Base-by-base conservation (phyloP, 1,140 invertebrate species). In the Holcopasites calliopsidis region DNA sequence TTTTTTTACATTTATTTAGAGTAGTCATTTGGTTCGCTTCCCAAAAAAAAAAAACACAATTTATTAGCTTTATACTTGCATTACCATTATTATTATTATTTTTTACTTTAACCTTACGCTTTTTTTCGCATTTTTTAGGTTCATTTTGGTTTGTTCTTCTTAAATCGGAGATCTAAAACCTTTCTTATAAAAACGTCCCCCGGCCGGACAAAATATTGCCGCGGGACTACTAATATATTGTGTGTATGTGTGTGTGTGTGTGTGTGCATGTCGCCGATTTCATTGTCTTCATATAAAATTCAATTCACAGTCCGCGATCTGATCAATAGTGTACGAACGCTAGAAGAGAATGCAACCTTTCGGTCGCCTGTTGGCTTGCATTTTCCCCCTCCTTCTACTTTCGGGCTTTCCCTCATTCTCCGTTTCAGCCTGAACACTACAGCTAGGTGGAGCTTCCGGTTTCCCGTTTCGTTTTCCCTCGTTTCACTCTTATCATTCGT, bases 191-290 rank as follows among this genome's bases (percentile, higher is more conserved):
- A 91, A 91, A 91, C 84, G 86, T 86, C 82, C 88, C 88, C 84
- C 86, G 87, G 85, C 86, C 82, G 83, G 88, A 88, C 87, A 91
- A 91, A 91, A 90, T 91, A 91, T 90, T 90, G 85, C 88, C 90
- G 87, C 86, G 87, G 84, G 78, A 89, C 85, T 21, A 88, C 86
- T 89, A 88, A 86, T 90, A 87, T 90, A 89, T 87, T 78, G 77
- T 88, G 82, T 81, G n/a, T n/a, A n/a, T n/a, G n/a, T n/a, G n/a
- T n/a, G n/a, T n/a, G n/a, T n/a, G n/a, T n/a, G n/a, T n/a, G n/a
- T n/a, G n/a, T n/a, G n/a, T n/a, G n/a, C n/a, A n/a, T n/a, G 80
- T 86, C 79, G 80, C 82, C 80, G 80, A 86, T 80, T 83, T 88
- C 72, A 73, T 76, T 79, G 71, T 85, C 50, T 80, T 68, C 69